Evolutionary conservation across 2,888 invertebrate species (phyloP).

Genomic region (Hymenopus coronatus): DNA sequence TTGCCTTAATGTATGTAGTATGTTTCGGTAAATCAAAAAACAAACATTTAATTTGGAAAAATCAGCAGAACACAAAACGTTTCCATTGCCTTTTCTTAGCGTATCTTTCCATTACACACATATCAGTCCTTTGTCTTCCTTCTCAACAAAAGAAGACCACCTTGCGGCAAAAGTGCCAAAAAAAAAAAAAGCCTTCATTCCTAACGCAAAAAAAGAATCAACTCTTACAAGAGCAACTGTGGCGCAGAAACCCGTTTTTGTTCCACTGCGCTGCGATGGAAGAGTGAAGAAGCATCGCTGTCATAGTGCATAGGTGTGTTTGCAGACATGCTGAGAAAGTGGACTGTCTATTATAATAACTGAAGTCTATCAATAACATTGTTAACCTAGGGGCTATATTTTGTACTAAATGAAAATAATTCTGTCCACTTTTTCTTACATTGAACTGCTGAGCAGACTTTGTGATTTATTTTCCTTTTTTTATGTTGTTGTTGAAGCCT

Average conservation of each 20-base stretch:
- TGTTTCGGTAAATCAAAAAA: no score
- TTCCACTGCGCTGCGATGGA: background rate
- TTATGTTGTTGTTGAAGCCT: background rate
- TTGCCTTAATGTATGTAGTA: no score
- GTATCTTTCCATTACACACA: background rate
- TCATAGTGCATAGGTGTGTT: background rate
- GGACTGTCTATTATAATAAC: background rate
- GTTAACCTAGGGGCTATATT: background rate
- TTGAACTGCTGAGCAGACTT: background rate
- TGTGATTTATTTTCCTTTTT: background rate
- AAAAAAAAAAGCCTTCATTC: background rate
- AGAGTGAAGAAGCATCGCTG: background rate
- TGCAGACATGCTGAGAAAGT: background rate
- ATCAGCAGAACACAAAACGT: no score
- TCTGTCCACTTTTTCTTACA: background rate
- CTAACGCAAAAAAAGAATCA: background rate
- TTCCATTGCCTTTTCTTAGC: background rate
- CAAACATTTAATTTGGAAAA: no score
- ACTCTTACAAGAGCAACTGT: background rate
- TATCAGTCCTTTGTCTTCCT: background rate
- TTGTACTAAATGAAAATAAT: background rate
- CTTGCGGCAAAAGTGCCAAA: background rate
- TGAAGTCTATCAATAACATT: background rate
- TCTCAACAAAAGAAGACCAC: background rate
- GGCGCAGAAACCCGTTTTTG: background rate